Base-by-base conservation (phyloP, 35 echinoderm and acorn worm genomes). In the Hemicentrotus pulcherrimus region DNA sequence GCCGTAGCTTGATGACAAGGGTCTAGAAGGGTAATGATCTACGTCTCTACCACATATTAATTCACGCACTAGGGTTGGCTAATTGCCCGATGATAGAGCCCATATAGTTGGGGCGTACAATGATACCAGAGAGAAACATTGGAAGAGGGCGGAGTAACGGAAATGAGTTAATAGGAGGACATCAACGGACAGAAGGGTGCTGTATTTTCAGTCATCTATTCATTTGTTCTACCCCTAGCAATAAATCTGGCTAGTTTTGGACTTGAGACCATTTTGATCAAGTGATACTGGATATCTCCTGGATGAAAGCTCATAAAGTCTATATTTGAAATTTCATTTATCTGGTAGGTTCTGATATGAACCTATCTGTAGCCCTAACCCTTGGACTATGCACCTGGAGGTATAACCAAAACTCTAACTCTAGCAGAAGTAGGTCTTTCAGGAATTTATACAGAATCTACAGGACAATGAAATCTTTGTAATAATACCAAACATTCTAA, bases 81-180 rank as follows among this genome's bases (percentile, higher is more conserved):
- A 78, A 78, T 78, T 78, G 65, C 65, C 24, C 19, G 65, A n/a
- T 78, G 65, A 78, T 78, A 28, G 65, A 78, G 65, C 65, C 7
- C 65, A 78, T 78, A 78, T 78, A 78, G 65, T 28, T 78, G 65
- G 65, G 65, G 18, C 65, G 7, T 28, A 78, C 65, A 78, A 28
- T 28, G 22, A 22, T 78, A 78, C 65, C 65, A 78, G 22, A n/a
- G 65, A 78, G 65, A 78, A 78, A 78, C 24, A 22, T 78, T 28
- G 28, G 65, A 78, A 22, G 65, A 78, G 22, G 65, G 65, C 65
- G 65, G 65, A 22, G 65, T 28, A 78, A 78, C 65, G 65, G 65
- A 78, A 78, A 78, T 78, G 65, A 78, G 22, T 78, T 78, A 78
- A 78, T 78, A 78, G 65, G 65, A 18, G 65, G 65, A 78, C 65